phyloP scores from a whole-genome alignment of 1,140 invertebrate genomes.

The Homarus americanus region DNA sequence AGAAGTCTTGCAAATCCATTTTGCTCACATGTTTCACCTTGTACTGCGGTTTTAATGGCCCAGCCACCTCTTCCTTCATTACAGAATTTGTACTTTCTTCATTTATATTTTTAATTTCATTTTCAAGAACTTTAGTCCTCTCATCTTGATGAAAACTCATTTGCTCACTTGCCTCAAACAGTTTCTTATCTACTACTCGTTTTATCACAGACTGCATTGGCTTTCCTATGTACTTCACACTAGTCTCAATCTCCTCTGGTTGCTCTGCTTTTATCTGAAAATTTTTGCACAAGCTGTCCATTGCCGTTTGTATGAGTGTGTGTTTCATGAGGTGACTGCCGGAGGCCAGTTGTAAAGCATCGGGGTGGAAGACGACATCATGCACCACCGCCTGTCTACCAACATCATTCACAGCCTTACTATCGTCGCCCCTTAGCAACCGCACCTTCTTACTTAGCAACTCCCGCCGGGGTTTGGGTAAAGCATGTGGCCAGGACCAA shows the following conservation, averaged over 20 bases:
- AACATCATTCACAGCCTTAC: neutral
- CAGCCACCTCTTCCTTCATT: neutral
- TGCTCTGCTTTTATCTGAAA: conserved; percentile 78
- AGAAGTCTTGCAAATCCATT: conserved; percentile 46
- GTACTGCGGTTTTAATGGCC: conserved; percentile 14
- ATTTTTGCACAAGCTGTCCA: conserved; percentile 78
- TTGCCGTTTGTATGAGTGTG: conserved; percentile 79
- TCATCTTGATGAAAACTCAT: conserved; percentile 7
- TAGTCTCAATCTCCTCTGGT: conserved; percentile 74
- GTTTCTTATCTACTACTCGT: conserved; percentile 29
- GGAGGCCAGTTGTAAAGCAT: conserved; percentile 78
- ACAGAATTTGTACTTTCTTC: conserved; percentile 23
- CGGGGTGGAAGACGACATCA: conserved; percentile 80
- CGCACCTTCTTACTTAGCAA: neutral
- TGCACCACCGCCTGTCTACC: conserved; percentile 76
- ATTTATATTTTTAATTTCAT: neutral
- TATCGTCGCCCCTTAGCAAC: neutral
- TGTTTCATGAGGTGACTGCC: conserved; percentile 78
- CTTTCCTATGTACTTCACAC: conserved; percentile 28
- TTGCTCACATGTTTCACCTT: conserved; percentile 53
- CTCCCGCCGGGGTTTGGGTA: conserved; percentile 42
- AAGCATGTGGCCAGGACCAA: conserved; percentile 41
- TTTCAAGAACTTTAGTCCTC: conserved; percentile 31
- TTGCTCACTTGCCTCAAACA: conserved; percentile 20
- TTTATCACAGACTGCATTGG: conserved; percentile 52